phyloP scores from a whole-genome alignment of 1,140 invertebrate genomes.

The Sitophilus oryzae region DNA sequence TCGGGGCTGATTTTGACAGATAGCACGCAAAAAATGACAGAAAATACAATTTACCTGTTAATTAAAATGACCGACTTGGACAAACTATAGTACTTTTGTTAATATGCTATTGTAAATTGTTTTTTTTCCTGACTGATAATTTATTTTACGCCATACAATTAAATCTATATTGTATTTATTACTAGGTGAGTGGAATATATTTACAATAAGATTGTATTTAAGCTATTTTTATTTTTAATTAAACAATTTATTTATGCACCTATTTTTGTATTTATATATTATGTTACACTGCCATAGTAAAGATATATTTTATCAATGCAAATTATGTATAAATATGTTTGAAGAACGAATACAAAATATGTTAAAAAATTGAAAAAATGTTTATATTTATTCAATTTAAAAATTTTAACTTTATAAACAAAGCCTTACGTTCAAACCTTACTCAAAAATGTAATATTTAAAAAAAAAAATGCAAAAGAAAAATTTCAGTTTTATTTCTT shows the following conservation, averaged over 20 bases:
- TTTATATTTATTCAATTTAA: no score
- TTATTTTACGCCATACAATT: neutral
- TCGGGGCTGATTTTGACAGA: no score
- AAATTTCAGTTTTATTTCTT: slow-evolving; percentile 18
- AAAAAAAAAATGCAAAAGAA: neutral
- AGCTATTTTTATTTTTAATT: neutral
- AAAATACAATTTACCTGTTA: no score
- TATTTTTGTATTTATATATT: neutral
- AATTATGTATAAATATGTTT: neutral
- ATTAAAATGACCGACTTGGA: no score
- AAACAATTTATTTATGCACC: neutral
- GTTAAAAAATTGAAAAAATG: no score
- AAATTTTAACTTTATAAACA: no score
- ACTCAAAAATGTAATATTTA: slow-evolving; percentile 9
- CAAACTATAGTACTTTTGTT: no score
- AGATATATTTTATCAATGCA: neutral
- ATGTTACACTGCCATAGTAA: neutral
- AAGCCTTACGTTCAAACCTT: neutral
- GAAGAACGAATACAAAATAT: no score
- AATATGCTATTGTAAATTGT: neutral
- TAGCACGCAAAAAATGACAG: no score
- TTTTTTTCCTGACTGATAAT: neutral
- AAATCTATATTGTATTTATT: neutral
- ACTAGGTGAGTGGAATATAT: neutral
- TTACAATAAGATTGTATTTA: neutral